Conservation (phyloP, 2,113 vertebrate genomes). For the Gymnarchus niloticus region DNA sequence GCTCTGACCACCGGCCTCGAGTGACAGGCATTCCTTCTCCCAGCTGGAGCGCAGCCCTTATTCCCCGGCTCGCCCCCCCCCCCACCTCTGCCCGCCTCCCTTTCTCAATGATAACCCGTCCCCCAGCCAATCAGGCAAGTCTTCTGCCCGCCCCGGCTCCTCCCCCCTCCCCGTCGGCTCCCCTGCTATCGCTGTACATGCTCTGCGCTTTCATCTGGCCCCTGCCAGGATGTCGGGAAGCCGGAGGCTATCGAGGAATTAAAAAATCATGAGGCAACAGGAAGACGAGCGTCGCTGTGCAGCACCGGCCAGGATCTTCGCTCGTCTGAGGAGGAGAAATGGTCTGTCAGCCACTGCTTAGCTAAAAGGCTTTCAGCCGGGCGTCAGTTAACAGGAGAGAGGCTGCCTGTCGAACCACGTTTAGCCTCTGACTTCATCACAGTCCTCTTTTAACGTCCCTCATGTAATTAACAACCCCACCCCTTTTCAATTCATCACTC, state of each 20-base stretch:
- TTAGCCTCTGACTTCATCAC: slow-evolving; percentile 11
- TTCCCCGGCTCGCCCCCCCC: slow-evolving; percentile 35
- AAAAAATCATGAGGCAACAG: slow-evolving; percentile 31
- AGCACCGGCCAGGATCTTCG: no score
- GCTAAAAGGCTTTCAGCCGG: background rate
- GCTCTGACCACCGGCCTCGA: slow-evolving; percentile 74
- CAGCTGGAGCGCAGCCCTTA: slow-evolving; percentile 53
- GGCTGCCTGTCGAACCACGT: background rate
- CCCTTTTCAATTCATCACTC: background rate
- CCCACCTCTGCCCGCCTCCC: slow-evolving; percentile 32
- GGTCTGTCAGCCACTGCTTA: background rate
- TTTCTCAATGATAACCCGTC: slow-evolving; percentile 29
- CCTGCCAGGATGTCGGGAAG: slow-evolving; percentile 31
- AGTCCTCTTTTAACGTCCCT: background rate
- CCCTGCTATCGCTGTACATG: slow-evolving; percentile 67
- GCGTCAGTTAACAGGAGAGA: background rate
- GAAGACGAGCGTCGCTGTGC: background rate
- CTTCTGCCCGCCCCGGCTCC: slow-evolving; percentile 34
- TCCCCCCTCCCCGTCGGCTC: slow-evolving; percentile 55
- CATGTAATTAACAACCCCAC: background rate
- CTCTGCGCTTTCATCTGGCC: slow-evolving; percentile 49
- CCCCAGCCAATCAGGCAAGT: slow-evolving; percentile 39
- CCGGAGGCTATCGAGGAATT: slow-evolving; percentile 31
- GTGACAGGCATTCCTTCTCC: slow-evolving; percentile 69
- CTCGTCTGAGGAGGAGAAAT: background rate